phyloP scores from a whole-genome alignment of 2,888 invertebrate species.

The Salticus scenicus region DNA sequence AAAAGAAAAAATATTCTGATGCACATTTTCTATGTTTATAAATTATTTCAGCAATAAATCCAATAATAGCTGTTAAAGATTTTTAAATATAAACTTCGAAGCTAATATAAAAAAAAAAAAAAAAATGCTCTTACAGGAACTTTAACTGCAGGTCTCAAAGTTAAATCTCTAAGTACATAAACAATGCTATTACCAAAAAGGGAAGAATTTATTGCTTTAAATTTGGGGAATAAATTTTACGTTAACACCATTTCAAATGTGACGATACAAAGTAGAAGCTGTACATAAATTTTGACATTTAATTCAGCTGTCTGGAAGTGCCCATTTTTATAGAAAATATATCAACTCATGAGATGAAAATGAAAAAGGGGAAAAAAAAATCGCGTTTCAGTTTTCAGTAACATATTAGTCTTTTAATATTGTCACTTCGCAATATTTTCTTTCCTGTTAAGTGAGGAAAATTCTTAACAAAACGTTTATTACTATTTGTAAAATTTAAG shows the following conservation, averaged over 20 bases:
- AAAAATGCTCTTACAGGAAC: background rate
- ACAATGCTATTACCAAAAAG: background rate
- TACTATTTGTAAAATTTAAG: no score
- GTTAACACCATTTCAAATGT: constrained; percentile 17
- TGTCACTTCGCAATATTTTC: no score
- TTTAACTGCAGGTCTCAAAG: background rate
- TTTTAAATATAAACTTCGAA: background rate
- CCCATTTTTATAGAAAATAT: constrained; percentile 12
- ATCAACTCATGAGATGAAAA: background rate
- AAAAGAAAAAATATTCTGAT: background rate
- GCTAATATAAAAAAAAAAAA: background rate
- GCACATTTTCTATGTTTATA: no score
- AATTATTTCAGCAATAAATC: background rate
- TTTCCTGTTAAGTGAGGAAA: no score
- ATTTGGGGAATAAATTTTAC: constrained; percentile 12
- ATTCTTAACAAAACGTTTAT: no score
- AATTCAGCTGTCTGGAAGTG: constrained; percentile 13
- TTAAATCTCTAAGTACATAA: constrained; percentile 3
- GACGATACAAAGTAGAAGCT: background rate
- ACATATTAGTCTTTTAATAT: background rate
- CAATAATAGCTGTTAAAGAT: background rate
- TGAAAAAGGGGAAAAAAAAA: background rate
- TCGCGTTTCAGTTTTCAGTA: background rate
- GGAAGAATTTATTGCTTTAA: constrained; percentile 11
- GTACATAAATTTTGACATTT: constrained; percentile 12